Evolutionary conservation across 2,113 vertebrate species (phyloP).

Genomic region (Alligator mississippiensis): DNA sequence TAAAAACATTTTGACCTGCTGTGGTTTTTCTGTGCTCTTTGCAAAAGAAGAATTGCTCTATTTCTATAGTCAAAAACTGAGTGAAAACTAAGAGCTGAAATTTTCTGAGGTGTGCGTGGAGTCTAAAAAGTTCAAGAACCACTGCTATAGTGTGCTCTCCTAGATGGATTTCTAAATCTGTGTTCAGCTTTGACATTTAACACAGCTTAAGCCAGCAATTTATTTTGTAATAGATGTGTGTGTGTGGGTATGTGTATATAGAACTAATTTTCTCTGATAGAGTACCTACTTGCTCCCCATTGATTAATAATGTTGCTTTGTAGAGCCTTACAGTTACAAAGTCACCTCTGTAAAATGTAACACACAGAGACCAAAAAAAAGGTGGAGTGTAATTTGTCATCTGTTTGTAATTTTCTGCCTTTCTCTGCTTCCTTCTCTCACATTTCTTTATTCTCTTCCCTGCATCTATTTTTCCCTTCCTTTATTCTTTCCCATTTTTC

Average conservation of each 20-base stretch:
- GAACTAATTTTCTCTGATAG: not conserved
- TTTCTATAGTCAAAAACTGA: too few species aligned
- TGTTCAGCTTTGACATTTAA: not conserved
- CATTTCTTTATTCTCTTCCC: not conserved
- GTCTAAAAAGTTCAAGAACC: too few species aligned
- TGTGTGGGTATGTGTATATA: not conserved
- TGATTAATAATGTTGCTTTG: not conserved
- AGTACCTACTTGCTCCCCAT: not conserved
- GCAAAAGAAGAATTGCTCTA: too few species aligned
- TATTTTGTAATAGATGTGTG: not conserved
- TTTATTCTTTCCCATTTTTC: not conserved
- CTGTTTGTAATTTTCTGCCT: not conserved
- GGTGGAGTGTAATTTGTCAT: not conserved
- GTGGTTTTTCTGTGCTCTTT: too few species aligned
- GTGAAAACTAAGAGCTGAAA: too few species aligned
- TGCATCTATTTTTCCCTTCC: not conserved
- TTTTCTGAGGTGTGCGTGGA: too few species aligned
- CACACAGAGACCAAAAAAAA: not conserved
- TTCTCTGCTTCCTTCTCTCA: not conserved
- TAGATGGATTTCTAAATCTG: not conserved
- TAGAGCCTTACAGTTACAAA: not conserved
- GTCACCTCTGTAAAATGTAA: not conserved
- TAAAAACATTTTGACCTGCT: too few species aligned
- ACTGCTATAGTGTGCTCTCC: not conserved
- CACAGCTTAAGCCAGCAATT: not conserved